Percentiles rank a stretch among this genome's conserved stretches.
Conservation (phyloP, 2,888 invertebrate genomes). For the Matsumyia berberina region DNA sequence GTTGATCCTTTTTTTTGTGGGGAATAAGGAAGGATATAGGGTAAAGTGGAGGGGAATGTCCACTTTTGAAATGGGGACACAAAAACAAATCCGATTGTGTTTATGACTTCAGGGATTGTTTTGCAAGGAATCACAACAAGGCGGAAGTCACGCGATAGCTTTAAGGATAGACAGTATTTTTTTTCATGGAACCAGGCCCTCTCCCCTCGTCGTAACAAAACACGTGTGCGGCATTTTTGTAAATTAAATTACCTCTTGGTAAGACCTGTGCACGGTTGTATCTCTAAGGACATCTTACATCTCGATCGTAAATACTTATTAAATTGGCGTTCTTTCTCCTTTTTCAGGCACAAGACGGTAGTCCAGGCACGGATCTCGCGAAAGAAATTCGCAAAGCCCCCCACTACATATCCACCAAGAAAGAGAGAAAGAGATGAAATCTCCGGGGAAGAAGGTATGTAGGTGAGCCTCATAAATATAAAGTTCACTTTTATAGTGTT, state of each 20-base stretch:
- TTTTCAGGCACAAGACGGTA: constrained; percentile 15
- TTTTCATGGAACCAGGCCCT: constrained; percentile 1
- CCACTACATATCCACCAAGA: constrained; percentile 12
- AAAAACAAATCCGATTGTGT: constrained; percentile 53
- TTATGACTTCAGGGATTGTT: constrained; percentile 32
- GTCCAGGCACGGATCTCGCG: constrained; percentile 37
- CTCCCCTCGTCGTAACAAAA: not conserved
- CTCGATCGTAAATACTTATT: constrained; percentile 67
- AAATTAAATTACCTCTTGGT: constrained; percentile 57
- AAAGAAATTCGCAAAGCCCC: constrained; percentile 40
- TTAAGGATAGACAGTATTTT: constrained; percentile 10
- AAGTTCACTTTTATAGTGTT: constrained; percentile 51
- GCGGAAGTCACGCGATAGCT: constrained; percentile 51
- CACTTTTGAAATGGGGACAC: constrained; percentile 10
- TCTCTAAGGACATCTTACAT: constrained; percentile 57
- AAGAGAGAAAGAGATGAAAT: too few relatives aligned
- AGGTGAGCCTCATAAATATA: constrained; percentile 65
- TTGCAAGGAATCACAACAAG: constrained; percentile 1
- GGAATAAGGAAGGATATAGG: constrained; percentile 1
- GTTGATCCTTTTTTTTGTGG: constrained; percentile 15
- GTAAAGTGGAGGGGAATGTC: not conserved
- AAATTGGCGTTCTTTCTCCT: constrained; percentile 39
- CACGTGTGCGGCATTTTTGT: constrained; percentile 69
- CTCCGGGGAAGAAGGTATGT: not conserved
- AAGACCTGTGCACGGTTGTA: too few relatives aligned